These are phyloP conservation scores for Notothenia rossii DNA, from an alignment of 2,113 vertebrate genomes.

Conservation along the genomic window DNA sequence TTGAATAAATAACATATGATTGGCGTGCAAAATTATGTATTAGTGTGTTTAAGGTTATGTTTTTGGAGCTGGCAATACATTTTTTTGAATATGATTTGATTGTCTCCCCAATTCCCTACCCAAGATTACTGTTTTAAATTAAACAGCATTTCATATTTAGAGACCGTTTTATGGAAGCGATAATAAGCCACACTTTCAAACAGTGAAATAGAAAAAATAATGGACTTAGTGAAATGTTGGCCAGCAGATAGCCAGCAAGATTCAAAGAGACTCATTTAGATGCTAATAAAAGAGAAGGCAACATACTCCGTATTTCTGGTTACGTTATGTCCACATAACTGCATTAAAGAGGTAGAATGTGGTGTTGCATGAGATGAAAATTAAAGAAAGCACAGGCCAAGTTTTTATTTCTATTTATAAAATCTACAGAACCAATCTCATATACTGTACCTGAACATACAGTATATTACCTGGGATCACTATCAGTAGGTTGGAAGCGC, in stretches of 20 bases:
- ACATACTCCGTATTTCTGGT: neutral
- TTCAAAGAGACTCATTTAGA: neutral
- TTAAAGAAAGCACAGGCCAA: neutral
- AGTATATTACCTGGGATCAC: neutral
- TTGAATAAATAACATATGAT: neutral
- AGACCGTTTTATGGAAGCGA: neutral
- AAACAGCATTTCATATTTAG: neutral
- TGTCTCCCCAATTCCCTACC: neutral
- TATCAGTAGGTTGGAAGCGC: neutral
- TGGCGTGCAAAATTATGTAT: neutral
- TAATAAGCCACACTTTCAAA: too few species aligned
- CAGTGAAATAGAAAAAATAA: neutral
- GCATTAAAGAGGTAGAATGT: neutral
- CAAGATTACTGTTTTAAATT: neutral
- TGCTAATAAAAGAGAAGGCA: neutral
- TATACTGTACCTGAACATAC: neutral
- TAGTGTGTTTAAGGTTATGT: neutral
- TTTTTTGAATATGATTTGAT: neutral
- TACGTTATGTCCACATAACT: neutral
- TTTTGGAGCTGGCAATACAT: neutral
- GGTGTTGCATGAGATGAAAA: neutral
- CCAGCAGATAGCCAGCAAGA: conserved; percentile 42
- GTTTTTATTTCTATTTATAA: neutral
- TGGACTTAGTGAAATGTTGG: neutral
- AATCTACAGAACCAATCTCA: neutral